Base-by-base conservation (phyloP, 2,888 invertebrate species). In the Athalia circularis region DNA sequence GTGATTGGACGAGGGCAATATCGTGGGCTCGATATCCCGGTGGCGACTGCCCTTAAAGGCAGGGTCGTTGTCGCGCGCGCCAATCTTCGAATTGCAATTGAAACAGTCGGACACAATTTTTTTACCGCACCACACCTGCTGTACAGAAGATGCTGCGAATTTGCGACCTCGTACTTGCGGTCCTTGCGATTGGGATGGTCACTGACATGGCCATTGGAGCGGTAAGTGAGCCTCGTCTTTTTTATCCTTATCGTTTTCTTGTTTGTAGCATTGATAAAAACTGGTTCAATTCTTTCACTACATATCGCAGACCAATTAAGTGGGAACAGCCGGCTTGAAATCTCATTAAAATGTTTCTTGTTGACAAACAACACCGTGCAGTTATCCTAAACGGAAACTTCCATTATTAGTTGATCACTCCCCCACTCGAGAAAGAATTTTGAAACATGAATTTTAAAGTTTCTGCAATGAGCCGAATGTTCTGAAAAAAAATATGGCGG, bases 1-100 rank as follows among this genome's bases (percentile, higher is more conserved):
- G 62, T 64, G 29, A 75, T 75, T 75, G 75, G 75, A 29, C 29
- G n/a, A 64, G 45, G 47, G 29, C n/a, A 50, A 50, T 7, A 48
- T 29, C 81, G 82, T 83, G 83, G 83, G 83, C 80, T 78, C 79
- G 62, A 75, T 64, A 62, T 64, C 75, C 50, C 48, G 81, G 67
- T 75, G 79, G 57, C 54, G 77, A 67, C 72, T 80, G 79, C 81
- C 80, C 83, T 82, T 83, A 83, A 80, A 83, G 83, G 80, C 82
- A 80, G 79, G 80, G 54, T 80, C 80, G 74, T 79, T 74, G 78
- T 79, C 80, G 74, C 80, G 80, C 81, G 80, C 67, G 82, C 77
- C 82, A 83, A 83, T 82, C 81, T 81, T 79, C 75, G 64, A 76
- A 79, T 78, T 61, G 59, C 70, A 52, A 78, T 75, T 65, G 48